Conservation (phyloP, 2,113 vertebrate genomes). For the Perccottus glenii region DNA sequence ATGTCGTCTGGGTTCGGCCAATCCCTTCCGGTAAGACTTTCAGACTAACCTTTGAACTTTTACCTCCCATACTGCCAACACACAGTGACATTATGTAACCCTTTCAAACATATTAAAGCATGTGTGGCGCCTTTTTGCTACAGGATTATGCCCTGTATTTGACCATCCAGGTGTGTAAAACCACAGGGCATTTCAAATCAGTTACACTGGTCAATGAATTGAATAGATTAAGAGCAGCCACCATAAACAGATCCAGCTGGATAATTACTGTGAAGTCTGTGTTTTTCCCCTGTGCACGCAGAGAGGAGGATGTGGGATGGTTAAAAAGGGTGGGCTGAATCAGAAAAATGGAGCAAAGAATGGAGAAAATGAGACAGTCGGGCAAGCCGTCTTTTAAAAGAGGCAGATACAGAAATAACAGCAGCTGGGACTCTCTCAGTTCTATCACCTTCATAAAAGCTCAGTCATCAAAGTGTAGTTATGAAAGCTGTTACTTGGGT, state of each 20-base stretch:
- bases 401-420: slow-evolving; percentile 41
- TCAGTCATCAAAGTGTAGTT: neutral
- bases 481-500: neutral
- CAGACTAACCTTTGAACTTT: slow-evolving; percentile 20
- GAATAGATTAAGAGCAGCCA: slow-evolving; percentile 41
- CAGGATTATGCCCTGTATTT: neutral
- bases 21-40: slow-evolving; percentile 18
- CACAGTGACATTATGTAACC: slow-evolving; percentile 6
- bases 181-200: slow-evolving; percentile 20
- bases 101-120: slow-evolving; percentile 14
- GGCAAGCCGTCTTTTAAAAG: slow-evolving; percentile 25
- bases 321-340: slow-evolving; percentile 51
- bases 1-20: slow-evolving; percentile 5
- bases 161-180: slow-evolving; percentile 14
- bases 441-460: slow-evolving; percentile 3
- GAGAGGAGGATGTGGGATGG: slow-evolving; percentile 63
- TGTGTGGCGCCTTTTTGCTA: neutral
- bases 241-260: slow-evolving; percentile 59
- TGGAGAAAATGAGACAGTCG: slow-evolving; percentile 57
- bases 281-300: slow-evolving; percentile 55
- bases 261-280: slow-evolving; percentile 58
- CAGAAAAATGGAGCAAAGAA: slow-evolving; percentile 54
- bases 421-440: slow-evolving; percentile 27
- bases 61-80: slow-evolving; percentile 1
- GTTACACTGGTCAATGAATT: slow-evolving; percentile 42